These are phyloP conservation scores for Acleris laterana DNA, from an alignment of 2,888 invertebrate genomes.

Conservation along the genomic window DNA sequence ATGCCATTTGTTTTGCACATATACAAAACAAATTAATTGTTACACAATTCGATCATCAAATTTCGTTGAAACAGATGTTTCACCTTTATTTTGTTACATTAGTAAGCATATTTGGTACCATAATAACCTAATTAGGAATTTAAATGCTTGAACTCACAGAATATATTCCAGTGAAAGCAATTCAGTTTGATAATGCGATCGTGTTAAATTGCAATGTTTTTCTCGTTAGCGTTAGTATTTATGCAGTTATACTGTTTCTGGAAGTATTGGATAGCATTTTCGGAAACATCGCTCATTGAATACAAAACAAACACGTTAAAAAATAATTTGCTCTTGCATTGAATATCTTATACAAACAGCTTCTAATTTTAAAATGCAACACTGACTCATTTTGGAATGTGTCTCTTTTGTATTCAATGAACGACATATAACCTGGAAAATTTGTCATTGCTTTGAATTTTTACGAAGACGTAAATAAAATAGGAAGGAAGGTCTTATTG, in stretches of 20 bases:
- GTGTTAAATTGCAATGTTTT: not conserved
- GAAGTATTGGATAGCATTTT: not conserved
- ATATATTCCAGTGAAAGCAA: not conserved
- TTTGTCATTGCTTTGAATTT: not conserved
- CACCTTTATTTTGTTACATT: not conserved
- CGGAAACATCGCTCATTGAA: no score
- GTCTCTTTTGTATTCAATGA: no score
- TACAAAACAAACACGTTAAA: no score
- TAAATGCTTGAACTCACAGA: slow-evolving; percentile 3
- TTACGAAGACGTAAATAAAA: not conserved
- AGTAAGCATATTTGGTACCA: not conserved
- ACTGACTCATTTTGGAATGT: no score
- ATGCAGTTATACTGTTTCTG: slow-evolving; percentile 4
- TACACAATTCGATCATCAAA: not conserved
- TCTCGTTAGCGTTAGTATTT: slow-evolving; percentile 4
- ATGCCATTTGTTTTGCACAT: not conserved
- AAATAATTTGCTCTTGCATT: no score
- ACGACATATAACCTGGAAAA: no score
- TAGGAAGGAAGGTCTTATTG: not conserved
- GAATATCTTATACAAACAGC: no score
- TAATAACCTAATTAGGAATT: not conserved
- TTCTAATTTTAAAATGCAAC: no score
- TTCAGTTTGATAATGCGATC: slow-evolving; percentile 8
- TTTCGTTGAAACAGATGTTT: slow-evolving; percentile 9
- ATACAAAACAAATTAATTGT: not conserved